Evolutionary conservation across 2,888 invertebrate genomes (phyloP).

Genomic region (Biston stratarius): DNA sequence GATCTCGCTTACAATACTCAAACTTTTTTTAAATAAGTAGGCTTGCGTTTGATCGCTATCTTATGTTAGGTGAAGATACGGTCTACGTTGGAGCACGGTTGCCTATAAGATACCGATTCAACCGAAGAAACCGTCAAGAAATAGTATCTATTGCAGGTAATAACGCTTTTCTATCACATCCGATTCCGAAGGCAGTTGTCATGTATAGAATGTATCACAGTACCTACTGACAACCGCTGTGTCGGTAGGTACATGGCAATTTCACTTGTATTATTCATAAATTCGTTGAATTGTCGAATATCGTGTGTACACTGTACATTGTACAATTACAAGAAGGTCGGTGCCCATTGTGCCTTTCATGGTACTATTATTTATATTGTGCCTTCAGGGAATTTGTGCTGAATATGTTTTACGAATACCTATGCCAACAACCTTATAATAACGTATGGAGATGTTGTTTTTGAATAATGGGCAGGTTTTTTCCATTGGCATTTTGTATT

Average conservation of each 20-base stretch:
- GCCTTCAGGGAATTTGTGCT: conserved; percentile 34
- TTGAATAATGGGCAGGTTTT: conserved; percentile 5
- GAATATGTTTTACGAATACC: conserved; percentile 30
- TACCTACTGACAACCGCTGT: conserved; percentile 26
- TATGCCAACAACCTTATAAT: conserved; percentile 14
- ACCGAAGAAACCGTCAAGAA: no score
- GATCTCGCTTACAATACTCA: no score
- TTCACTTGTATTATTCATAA: conserved; percentile 37
- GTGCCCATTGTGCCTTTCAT: conserved; percentile 36
- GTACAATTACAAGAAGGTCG: conserved; percentile 37
- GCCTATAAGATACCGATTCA: not conserved
- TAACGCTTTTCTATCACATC: conserved; percentile 28
- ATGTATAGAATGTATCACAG: conserved; percentile 39
- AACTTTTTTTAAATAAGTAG: no score
- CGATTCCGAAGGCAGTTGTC: conserved; percentile 24
- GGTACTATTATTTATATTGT: not conserved
- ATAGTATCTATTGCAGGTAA: conserved; percentile 36
- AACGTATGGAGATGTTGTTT: conserved; percentile 6
- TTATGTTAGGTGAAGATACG: no score
- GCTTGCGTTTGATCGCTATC: no score
- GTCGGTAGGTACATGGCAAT: conserved; percentile 20
- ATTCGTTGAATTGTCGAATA: conserved; percentile 36
- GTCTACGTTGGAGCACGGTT: no score
- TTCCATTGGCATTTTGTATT: conserved; percentile 2
- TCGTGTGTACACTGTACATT: no score